Evolutionary conservation across 2,888 invertebrate species (phyloP).

Genomic region (Halictus quadricinctus): DNA sequence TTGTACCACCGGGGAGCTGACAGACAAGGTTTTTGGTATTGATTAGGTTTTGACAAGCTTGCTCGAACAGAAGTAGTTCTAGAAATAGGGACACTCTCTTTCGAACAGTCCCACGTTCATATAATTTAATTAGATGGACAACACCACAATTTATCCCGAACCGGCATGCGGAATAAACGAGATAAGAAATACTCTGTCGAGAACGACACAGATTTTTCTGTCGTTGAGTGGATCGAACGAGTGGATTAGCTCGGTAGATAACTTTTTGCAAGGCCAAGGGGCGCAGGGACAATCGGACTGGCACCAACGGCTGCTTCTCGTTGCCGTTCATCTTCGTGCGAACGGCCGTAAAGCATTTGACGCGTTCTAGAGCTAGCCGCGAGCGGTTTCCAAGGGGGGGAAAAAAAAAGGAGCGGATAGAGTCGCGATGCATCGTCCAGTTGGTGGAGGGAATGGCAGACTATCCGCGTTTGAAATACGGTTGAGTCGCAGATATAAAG

Average conservation of each 20-base stretch:
- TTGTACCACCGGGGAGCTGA: no score
- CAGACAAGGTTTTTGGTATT: no score
- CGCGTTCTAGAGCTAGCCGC: constrained; percentile 13
- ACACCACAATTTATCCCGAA: no score
- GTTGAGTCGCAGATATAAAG: constrained; percentile 72
- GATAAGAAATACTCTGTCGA: no score
- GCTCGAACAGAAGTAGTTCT: no score
- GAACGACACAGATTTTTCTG: not conserved
- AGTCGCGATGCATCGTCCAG: constrained; percentile 32
- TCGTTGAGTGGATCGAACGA: not conserved
- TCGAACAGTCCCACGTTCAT: no score
- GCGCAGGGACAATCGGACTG: not conserved
- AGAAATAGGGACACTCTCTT: no score
- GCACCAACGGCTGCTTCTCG: not conserved
- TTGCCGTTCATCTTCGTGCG: constrained; percentile 1
- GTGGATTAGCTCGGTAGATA: not conserved
- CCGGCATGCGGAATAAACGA: no score
- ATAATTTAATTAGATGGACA: no score
- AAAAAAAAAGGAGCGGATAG: constrained; percentile 10
- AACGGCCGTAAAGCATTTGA: constrained; percentile 8
- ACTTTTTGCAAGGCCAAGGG: not conserved
- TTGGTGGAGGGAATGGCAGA: constrained; percentile 27
- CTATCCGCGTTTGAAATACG: constrained; percentile 71
- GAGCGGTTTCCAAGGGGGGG: not conserved
- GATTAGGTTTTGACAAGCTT: no score